Evolutionary conservation across 1,140 invertebrate species (phyloP), one percentile per base, ranked within the genome.

Genomic region (Bombus affinis): DNA sequence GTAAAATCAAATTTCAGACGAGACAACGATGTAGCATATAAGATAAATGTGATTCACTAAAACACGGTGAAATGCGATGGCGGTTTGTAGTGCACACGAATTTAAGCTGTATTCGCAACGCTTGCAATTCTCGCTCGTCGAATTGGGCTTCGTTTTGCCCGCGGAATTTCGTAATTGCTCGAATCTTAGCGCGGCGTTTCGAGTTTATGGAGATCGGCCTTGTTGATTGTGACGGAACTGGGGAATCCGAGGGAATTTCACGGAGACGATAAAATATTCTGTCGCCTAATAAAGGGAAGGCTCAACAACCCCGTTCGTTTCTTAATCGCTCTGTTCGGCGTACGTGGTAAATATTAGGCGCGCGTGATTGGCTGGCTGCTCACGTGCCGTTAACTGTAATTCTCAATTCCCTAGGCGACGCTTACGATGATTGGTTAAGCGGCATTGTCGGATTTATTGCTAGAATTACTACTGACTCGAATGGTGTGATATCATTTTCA

Each of bases 321-420:
- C 71, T 83, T 80, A 79, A 79, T 75, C 37, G 72, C 8, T 47
- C 74, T 53, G 37, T 53, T 81, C 62, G 47, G 57, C 3, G 8
- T 32, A 68, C 15, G 22, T 44, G 53, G 62, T 89, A 86, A 89
- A 89, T 89, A 83, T 80, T 57, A 75, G 39, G 28, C 8, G 37
- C 42, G 59, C n/a, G 59, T 42, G 87, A 89, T 89, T 89, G 87
- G 75, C 57, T 80, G 18, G 25, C 32, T n/a, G 72, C 39, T 88
- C 83, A 88, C 87, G 79, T 86, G 83, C 73, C 53, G 72, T 44
- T 72, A 80, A 72, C 77, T 57, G 83, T 76, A 88, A 86, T 83
- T 37, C 72, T 28, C 71, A 77, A 89, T 89, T 89, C 87, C 65
- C 87, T 44, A 72, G 83, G 62, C 77, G 68, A 85, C 70, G 39